Percentiles rank a stretch among this genome's conserved stretches.
Conservation (phyloP, 53 echinoderm and acorn worm genomes). For the Temnopleurus reevesii region DNA sequence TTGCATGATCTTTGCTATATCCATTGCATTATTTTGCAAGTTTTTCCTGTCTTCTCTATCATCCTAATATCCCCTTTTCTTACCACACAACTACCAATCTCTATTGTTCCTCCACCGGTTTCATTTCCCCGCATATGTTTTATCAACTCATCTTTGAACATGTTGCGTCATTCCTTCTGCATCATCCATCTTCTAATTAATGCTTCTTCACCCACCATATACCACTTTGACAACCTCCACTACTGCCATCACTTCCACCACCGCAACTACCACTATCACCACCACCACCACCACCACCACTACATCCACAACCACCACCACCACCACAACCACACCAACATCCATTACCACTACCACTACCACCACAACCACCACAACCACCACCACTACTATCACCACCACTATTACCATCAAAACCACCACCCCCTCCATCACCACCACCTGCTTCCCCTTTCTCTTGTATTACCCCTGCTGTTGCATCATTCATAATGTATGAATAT, state of each 20-base stretch:
- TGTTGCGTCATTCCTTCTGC: no score
- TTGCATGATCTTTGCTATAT: no score
- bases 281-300: background rate
- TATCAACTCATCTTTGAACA: no score
- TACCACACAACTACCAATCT: no score
- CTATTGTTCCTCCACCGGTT: no score
- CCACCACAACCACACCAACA: background rate
- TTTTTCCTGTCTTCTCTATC: no score
- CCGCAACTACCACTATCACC: background rate
- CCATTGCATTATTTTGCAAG: no score
- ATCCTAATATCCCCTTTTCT: no score
- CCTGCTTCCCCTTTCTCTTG: no score
- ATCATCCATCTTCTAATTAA: background rate
- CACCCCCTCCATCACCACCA: background rate
- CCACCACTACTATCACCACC: background rate
- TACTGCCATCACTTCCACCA: background rate
- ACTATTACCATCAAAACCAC: background rate
- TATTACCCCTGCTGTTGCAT: no score
- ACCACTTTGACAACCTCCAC: background rate
- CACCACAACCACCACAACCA: background rate
- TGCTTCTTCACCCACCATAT: background rate
- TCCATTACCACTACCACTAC: background rate
- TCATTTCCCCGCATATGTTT: no score
- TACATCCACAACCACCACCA: background rate
- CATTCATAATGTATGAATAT: no score